Conservation (phyloP, 2,888 invertebrate species). For the Caenorhabditis sp. region DNA sequence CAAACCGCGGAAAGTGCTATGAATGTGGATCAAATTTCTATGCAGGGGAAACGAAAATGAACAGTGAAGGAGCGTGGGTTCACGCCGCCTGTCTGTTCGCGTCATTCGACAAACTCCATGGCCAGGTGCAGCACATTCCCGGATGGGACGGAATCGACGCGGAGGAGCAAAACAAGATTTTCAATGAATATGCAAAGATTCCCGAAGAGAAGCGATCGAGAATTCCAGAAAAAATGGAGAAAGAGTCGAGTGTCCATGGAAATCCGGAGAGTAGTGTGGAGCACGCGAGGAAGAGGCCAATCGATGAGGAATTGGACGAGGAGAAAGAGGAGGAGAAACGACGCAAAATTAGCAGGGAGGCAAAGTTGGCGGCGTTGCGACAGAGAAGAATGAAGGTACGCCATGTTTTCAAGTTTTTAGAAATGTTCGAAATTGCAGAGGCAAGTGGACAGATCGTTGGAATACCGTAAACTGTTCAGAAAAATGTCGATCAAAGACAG, state of each 20-base stretch:
- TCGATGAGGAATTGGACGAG: neutral
- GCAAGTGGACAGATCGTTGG: constrained; percentile 86
- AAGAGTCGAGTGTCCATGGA: too few species aligned
- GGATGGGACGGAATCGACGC: too few species aligned
- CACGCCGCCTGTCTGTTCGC: constrained; percentile 63
- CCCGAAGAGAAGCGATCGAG: neutral
- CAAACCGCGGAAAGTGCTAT: constrained; percentile 66
- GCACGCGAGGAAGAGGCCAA: neutral
- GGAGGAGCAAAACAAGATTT: too few species aligned
- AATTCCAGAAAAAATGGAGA: too few species aligned
- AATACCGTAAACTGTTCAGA: constrained; percentile 84
- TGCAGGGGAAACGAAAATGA: constrained; percentile 59
- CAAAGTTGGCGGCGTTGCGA: constrained; percentile 12
- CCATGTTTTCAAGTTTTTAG: constrained; percentile 1
- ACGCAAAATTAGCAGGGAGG: constrained; percentile 2
- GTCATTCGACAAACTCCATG: constrained; percentile 3
- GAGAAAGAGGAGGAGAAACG: constrained; percentile 6
- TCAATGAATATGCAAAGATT: too few species aligned
- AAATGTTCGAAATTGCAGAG: constrained; percentile 32
- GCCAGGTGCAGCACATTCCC: neutral
- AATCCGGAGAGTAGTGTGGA: neutral
- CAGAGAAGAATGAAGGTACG: constrained; percentile 21
- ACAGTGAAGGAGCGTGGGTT: constrained; percentile 34
- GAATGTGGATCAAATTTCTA: constrained; percentile 61
- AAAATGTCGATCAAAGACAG: constrained; percentile 83